A percentile compares a stretch with the other conserved stretches of the same genome.
phyloP scores from a whole-genome alignment of 2,888 invertebrate genomes.

The Lasioglossum figueresi region DNA sequence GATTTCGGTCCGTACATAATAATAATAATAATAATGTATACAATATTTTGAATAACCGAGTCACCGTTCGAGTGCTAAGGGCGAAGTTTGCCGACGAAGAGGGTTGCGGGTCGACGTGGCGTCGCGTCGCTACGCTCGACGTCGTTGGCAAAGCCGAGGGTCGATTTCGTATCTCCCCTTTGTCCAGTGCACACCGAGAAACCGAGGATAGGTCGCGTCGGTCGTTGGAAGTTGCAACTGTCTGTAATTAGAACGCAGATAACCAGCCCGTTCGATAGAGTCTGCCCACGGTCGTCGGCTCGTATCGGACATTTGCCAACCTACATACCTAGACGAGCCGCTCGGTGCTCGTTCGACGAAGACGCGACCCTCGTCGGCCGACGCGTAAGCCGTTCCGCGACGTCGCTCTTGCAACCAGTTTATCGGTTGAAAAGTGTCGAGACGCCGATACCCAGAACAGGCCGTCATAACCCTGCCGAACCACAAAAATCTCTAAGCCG shows the following conservation, averaged over 20 bases:
- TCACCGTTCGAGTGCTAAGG: too few species aligned
- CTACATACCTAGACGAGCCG: slow-evolving; percentile 59
- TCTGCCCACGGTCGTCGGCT: slow-evolving; percentile 47
- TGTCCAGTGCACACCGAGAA: slow-evolving; percentile 29
- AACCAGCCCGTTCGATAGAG: slow-evolving; percentile 58
- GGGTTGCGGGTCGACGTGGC: neutral
- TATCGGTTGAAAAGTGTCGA: slow-evolving; percentile 39
- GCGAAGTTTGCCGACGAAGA: neutral
- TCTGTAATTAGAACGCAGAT: slow-evolving; percentile 72
- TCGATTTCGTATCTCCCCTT: slow-evolving; percentile 34
- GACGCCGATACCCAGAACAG: slow-evolving; percentile 20
- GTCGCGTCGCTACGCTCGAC: neutral
- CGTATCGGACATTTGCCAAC: slow-evolving; percentile 62
- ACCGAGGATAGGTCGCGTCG: slow-evolving; percentile 28
- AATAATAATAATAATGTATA: too few species aligned
- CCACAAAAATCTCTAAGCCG: slow-evolving; percentile 25
- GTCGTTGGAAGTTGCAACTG: slow-evolving; percentile 39
- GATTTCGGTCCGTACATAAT: too few species aligned
- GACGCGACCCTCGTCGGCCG: neutral
- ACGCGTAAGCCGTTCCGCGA: slow-evolving; percentile 37
- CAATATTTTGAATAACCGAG: too few species aligned
- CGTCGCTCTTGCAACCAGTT: slow-evolving; percentile 51
- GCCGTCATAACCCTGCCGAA: slow-evolving; percentile 17
- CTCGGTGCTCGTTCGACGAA: neutral
- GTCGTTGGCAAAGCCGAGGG: neutral